Evolutionary conservation across 1,140 invertebrate species (phyloP), one percentile per base, ranked within the genome.

Genomic region (Drosophila ambigua): DNA sequence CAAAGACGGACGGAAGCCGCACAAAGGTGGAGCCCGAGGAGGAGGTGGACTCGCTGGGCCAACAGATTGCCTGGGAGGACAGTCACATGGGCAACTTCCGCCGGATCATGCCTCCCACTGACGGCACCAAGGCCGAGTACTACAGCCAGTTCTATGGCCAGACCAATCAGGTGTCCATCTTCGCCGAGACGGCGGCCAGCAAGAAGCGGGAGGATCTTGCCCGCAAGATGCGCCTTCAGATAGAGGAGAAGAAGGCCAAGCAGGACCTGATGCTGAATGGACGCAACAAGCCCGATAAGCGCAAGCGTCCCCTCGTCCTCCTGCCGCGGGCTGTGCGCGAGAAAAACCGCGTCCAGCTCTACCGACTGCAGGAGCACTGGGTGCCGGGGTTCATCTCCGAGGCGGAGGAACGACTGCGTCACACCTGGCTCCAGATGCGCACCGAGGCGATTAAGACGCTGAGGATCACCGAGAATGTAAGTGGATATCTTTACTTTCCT

Each of bases 61-160:
- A 93, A 54, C 95, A 96, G 82, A 94, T 95, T 66, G 93, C 94
- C 74, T 97, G 96, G 95, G 96, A 97, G 90, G 94, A 95, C 77
- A 93, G 94, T 31, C 95, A 97, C 90, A 92, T 96, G 77, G 97
- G 97, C 7, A 95, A 96, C 77, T 97, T 95, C 82, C 68, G 91
- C 13, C 72, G 83, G 8, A 87, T 92, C n/a, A 91, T 92, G 91
- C 91, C 91, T 2, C 80, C 90, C 0, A 39, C 52, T 4, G 84
- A 89, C 48, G 5, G 50, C 2, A 46, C 31, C 5, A 74, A 89
- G 7, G 5, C 60, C 1, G 80, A 69, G 44, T 91, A 91, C 52
- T 92, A 92, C 52, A 59, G 58, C 16, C 77, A 77, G 24, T 92
- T 92, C 57, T 96, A 94, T 90, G 95, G 95, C 72, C 94, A 94